Base-by-base conservation (phyloP, 2,113 vertebrate species). In the Nothocercus julius region DNA sequence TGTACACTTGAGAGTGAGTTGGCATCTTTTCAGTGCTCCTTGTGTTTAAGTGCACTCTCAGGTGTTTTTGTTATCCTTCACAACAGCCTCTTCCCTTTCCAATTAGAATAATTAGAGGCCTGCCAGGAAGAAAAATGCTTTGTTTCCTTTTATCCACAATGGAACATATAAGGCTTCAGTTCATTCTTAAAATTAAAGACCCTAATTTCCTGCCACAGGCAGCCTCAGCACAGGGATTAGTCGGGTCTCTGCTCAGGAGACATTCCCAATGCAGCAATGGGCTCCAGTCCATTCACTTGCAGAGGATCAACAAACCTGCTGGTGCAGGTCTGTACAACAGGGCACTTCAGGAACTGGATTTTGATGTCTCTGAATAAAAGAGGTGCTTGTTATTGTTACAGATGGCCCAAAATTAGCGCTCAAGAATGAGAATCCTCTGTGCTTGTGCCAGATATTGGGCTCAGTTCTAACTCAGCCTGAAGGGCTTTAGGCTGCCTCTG, bases 31-130 rank as follows among this genome's bases (percentile, higher is more conserved):
- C 96, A 95, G 81, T 13, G 12, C 82, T 96, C 51, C 95, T 97
- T 90, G 68, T 83, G 86, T 88, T 96, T 73, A 96, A 96, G 93
- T 73, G 78, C 80, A 83, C 91, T 96, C 96, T 95, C 95, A 96
- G 96, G 93, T 97, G 92, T 95, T 96, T 96, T 68, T 75, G 84
- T 95, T 97, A 92, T 82, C 87, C 83, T 93, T 91, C 85, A 87
- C 67, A 91, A 96, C 80, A 85, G 81, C 66, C 80, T 91, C 89
- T 95, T 96, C 82, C 75, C 44, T 90, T 94, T 95, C 93, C 93
- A 96, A 96, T 94, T 96, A 95, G 62, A 96, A 97, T 96, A 95
- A 97, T 97, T 94, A 89, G 12, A 93, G 49, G 78, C 73, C 64
- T 92, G 75, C 66, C 54, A 92, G n/a, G 34, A 89, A 84, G 93